A percentile compares a stretch with the other conserved stretches of the same genome.
phyloP scores from a whole-genome alignment of 1,140 invertebrate genomes.

The Drosophila sturtevanti region DNA sequence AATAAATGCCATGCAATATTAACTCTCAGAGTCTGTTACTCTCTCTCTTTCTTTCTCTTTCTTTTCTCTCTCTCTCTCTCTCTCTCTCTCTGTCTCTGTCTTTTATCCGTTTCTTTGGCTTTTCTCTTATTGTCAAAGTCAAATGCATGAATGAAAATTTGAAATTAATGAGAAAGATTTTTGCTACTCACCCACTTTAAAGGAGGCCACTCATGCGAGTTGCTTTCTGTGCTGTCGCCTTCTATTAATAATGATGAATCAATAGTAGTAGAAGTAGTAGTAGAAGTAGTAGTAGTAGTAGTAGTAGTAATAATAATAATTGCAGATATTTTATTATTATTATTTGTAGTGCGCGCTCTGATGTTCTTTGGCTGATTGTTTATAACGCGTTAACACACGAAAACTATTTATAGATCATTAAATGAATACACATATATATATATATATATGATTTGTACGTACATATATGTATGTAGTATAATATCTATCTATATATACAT shows the following conservation, averaged over 20 bases:
- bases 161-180: slow-evolving; percentile 15
- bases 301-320: slow-evolving; percentile 5
- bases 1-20: slow-evolving; percentile 51
- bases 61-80: not conserved
- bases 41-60: not conserved
- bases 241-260: slow-evolving; percentile 15
- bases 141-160: slow-evolving; percentile 62
- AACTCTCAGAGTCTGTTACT: slow-evolving; percentile 6
- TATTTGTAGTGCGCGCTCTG: not conserved
- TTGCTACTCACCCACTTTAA: slow-evolving; percentile 74
- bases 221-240: slow-evolving; percentile 60
- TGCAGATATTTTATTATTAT: slow-evolving; percentile 6
- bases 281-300: slow-evolving; percentile 5
- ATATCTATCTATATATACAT: no score
- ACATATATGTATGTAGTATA: not conserved
- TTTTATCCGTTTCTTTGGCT: not conserved
- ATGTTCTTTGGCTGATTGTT: not conserved
- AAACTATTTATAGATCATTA: slow-evolving; percentile 13
- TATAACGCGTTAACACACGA: slow-evolving; percentile 29
- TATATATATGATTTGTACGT: slow-evolving; percentile 5
- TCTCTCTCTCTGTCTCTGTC: not conserved
- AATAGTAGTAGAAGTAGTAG: not conserved
- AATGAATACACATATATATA: not conserved
- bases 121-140: slow-evolving; percentile 58
- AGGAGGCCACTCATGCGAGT: slow-evolving; percentile 69